A percentile compares a stretch with the other conserved stretches of the same genome.
Evolutionary conservation across 2,113 vertebrate species (phyloP).

Genomic region (Pipa parva): DNA sequence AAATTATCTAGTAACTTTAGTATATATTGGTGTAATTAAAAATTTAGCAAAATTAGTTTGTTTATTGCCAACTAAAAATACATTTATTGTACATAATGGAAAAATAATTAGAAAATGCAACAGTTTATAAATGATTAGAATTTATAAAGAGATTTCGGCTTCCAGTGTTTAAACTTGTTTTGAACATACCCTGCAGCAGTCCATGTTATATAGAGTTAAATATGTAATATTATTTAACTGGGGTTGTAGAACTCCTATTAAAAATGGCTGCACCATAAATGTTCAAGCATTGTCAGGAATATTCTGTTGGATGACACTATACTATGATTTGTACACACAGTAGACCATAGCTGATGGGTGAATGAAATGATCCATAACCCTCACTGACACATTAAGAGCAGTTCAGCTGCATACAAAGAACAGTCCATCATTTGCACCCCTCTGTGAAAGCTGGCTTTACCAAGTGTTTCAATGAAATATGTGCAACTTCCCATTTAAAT

Average conservation of each 20-base stretch:
- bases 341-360: constrained; percentile 73
- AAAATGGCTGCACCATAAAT: constrained; percentile 79
- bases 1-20: no score
- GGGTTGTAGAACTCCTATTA: constrained; percentile 72
- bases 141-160: no score
- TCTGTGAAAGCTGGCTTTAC: constrained; percentile 76
- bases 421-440: constrained; percentile 86
- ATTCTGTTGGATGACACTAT: constrained; percentile 80
- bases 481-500: constrained; percentile 98
- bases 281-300: constrained; percentile 82
- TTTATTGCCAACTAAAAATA: neutral
- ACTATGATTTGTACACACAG: constrained; percentile 83
- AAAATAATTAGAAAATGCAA: neutral
- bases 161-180: neutral
- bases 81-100: neutral
- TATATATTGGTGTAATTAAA: no score
- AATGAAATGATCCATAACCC: constrained; percentile 87
- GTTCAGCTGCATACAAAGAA: constrained; percentile 77
- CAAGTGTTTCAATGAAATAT: constrained; percentile 95
- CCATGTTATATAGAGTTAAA: constrained; percentile 64
- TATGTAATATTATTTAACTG: constrained; percentile 60
- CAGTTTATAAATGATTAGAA: neutral
- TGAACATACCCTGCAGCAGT: neutral
- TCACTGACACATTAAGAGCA: constrained; percentile 79
- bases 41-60: neutral